phyloP scores from a whole-genome alignment of 2,797 vertebrate genomes.

The Naso thynnoides region DNA sequence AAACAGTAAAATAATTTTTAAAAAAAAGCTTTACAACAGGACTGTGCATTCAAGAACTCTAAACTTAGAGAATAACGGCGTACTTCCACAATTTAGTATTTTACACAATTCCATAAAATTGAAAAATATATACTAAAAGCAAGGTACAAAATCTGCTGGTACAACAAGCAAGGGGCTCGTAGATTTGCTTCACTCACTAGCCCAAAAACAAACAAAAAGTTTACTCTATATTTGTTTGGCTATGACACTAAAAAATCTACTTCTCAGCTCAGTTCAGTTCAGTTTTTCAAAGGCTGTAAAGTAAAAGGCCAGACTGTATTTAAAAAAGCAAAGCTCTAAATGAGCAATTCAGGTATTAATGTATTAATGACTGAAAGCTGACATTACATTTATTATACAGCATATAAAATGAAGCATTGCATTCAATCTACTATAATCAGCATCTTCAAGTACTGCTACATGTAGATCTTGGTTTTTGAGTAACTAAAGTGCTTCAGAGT shows the following conservation, averaged over 20 bases:
- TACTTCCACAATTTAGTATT: not conserved
- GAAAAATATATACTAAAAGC: not conserved
- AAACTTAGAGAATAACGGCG: not conserved
- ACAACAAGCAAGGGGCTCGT: not conserved
- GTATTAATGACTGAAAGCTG: not conserved
- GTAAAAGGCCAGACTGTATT: not conserved
- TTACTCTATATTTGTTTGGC: not conserved
- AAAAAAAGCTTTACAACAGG: too few relatives aligned
- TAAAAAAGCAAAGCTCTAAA: not conserved
- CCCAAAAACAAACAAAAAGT: too few relatives aligned
- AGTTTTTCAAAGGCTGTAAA: not conserved
- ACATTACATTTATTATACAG: not conserved
- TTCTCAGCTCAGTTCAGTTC: not conserved
- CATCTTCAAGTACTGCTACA: not conserved
- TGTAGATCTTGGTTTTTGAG: not conserved
- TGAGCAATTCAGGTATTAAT: not conserved
- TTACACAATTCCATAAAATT: not conserved
- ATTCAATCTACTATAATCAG: not conserved
- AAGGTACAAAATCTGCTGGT: too few relatives aligned
- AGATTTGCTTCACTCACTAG: too few relatives aligned
- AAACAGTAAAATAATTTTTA: not conserved
- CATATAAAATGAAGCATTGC: not conserved
- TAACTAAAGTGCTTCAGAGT: not conserved
- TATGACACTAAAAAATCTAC: not conserved
- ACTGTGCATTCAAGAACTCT: not conserved